Base-by-base conservation (phyloP, 92 coral and sea anemone species). In the Epizoanthus scotinus region DNA sequence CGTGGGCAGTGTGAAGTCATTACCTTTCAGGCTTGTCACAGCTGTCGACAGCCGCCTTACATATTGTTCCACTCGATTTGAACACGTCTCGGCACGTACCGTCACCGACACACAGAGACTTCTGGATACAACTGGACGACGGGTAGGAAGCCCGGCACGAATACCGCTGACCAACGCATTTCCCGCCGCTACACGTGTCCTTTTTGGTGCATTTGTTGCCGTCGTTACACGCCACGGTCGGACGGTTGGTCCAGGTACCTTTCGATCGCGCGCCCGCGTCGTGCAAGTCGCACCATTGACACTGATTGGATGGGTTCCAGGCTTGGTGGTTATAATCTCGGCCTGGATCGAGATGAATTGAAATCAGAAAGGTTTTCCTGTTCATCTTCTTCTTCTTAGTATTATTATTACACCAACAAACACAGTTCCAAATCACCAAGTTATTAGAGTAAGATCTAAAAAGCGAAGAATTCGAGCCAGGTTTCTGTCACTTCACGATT, bases 281-380 rank as follows among this genome's bases (percentile, higher is more conserved):
- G 44, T 95, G 63, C 70, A 92, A 44, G 60, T 95, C 91, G 69
- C 98, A 95, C 98, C 98, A 95, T 83, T 89, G 94, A 55, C 98
- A 95, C 85, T 95, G 86, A 57, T 90, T 90, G 66, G 83, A 78
- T 0, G 98, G 97, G 29, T 95, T 90, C 34, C 85, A 1, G 1
- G 77, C 82, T 57, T 95, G 97, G n/a, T 92, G 97, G 38, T 26
- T 70, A 65, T 95, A 95, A 67, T 95, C 97, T 50, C 77, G 77
- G 9, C 94, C 98, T 94, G 50, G 0, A 61, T 38, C 14, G 2
- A 67, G 24, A 77, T 0, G 44, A 14, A 55, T 47, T 47, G 52
- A 47, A 47, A 47, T 14, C 2, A 15, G 52, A 10, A 47, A 47
- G 52, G 3, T 47, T 47, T 9, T 47, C 40, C 40, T 34, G n/a